These are phyloP conservation scores for Neomonachus schauinslandi DNA, from an alignment of 2,113 vertebrate genomes.

Conservation along the genomic window DNA sequence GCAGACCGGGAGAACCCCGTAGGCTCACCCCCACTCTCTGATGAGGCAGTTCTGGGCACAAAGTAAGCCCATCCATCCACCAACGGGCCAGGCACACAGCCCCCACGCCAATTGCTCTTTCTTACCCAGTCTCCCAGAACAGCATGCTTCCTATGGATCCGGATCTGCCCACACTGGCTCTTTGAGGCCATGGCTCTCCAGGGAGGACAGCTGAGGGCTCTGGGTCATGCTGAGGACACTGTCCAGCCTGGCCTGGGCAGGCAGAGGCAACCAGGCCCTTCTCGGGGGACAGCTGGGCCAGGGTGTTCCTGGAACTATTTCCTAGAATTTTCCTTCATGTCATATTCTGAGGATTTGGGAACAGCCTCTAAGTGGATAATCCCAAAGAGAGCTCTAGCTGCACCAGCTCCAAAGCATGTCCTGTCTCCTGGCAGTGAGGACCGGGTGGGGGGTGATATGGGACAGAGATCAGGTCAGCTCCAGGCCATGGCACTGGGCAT, in stretches of 20 bases:
- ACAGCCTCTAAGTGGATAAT: constrained; percentile 73
- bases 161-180: background rate
- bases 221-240: constrained; percentile 1
- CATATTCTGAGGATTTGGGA: constrained; percentile 50
- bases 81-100: background rate
- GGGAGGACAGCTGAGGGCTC: background rate
- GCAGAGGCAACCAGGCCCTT: background rate
- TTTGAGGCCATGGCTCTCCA: background rate
- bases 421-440: background rate
- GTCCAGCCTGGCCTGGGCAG: background rate
- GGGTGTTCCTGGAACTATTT: background rate
- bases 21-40: background rate
- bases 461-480: background rate
- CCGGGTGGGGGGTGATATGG: background rate
- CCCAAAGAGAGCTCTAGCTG: constrained; percentile 40
- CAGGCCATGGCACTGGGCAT: background rate
- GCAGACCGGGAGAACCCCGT: background rate
- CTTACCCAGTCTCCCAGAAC: background rate
- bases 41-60: background rate
- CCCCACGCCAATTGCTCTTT: no score
- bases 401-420: background rate
- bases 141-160: background rate
- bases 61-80: background rate
- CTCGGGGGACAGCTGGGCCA: background rate
- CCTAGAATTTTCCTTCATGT: constrained; percentile 27